Base-by-base conservation (phyloP, 2,888 invertebrate genomes). In the Myopa testacea region DNA sequence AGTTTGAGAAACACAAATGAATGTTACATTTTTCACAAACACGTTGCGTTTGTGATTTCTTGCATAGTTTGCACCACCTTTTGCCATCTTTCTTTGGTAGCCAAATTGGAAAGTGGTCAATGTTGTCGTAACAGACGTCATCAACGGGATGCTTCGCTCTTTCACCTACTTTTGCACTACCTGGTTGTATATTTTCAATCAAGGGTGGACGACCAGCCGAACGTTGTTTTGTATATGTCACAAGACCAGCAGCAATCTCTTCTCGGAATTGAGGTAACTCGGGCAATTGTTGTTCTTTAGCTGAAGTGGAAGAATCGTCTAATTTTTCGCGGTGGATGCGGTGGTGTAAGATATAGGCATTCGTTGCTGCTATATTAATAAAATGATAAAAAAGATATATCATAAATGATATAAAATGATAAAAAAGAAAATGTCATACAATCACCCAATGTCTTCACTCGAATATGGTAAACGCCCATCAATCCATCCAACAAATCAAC, bases 201-300 rank as follows among this genome's bases (percentile, higher is more conserved):
- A 62, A 62, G 19, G 19, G 19, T 62, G 19, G 62, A 16, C 65
- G 38, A 38, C 65, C 65, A 65, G 45, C 38, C 34, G 72, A 58
- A 58, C 72, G 38, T 60, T 62, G 77, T 62, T 77, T 75, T 71
- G 55, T 79, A 26, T 72, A 79, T 72, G 70, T 52, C 40, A 80
- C 78, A 78, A 76, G 50, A 75, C 78, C 78, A 77, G 76, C 77
- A 58, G 76, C 77, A 80, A 80, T 77, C 75, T 75, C 55, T 77
- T 78, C 76, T 73, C 80, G 78, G 75, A 80, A 78, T 77, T 80
- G 45, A 50, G 78, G 75, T 65, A 77, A 77, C 73, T 77, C 58
- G 40, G 78, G 69, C 68, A 80, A 68, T 55, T 75, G 55, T 63
- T 75, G 40, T 45, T 78, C 58, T 40, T 68, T 73, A 75, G 62